These are phyloP conservation scores for Notothenia coriiceps DNA, from an alignment of 2,113 vertebrate species.

Conservation along the genomic window DNA sequence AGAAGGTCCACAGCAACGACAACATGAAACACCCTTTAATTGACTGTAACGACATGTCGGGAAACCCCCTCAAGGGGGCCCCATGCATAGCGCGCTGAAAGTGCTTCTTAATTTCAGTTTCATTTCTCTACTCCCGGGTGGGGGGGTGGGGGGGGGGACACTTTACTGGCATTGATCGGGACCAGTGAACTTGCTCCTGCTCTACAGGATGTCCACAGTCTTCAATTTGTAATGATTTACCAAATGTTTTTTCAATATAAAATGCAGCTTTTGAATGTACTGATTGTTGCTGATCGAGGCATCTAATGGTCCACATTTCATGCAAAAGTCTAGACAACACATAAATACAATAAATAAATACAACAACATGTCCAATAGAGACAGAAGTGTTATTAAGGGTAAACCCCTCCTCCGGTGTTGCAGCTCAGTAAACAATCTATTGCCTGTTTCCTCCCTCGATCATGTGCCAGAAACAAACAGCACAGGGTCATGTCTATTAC, in stretches of 20 bases:
- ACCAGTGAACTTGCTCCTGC: too few relatives aligned
- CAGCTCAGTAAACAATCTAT: background rate
- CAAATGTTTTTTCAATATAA: background rate
- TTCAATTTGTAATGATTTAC: background rate
- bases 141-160: too few relatives aligned
- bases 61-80: too few relatives aligned
- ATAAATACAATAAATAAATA: background rate
- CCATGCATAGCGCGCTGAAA: too few relatives aligned
- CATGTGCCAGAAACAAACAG: constrained; percentile 20
- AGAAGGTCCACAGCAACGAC: too few relatives aligned
- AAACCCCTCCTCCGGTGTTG: background rate
- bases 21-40: too few relatives aligned
- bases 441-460: constrained; percentile 6
- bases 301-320: background rate
- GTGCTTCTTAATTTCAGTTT: too few relatives aligned
- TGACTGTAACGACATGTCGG: too few relatives aligned
- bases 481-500: constrained; percentile 29
- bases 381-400: background rate
- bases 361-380: background rate
- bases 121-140: too few relatives aligned
- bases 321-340: background rate
- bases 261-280: background rate
- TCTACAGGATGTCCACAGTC: background rate
- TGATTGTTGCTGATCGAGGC: background rate
- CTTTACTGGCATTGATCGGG: too few relatives aligned